Evolutionary conservation across 2,888 invertebrate species (phyloP), one percentile per base, ranked within the genome.

Genomic region (Megalurothrips usitatus): DNA sequence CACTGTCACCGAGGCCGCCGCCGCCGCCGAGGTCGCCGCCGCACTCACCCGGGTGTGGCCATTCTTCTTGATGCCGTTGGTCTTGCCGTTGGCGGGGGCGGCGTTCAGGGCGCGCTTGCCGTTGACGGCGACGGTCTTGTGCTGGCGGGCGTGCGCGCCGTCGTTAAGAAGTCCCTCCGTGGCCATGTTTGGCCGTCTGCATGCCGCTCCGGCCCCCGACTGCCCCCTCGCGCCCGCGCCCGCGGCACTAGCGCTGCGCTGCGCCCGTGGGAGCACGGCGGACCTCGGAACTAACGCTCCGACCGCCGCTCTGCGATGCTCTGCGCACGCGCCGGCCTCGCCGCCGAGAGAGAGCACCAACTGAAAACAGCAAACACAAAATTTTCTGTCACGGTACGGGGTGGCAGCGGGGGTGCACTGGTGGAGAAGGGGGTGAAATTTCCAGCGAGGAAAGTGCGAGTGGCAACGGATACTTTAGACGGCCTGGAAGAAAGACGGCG

Each of bases 11-110:
- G 34, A 43, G 34, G 34, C 34, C 34, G 3, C 58, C 58, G 58
- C 6, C 58, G 17, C 0, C 58, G 58, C 2, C 3, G 58, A 0
- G 14, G 19, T 17, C 58, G 26, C 6, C n/a, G 6, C 11, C 68
- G 8, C n/a, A 75, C 68, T 75, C 26, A 75, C 86, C 84, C 84
- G 83, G 78, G 85, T 82, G 83, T 84, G 84, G 80, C 84, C 85
- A 82, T 85, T 85, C 81, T 83, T 84, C 63, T 82, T 82, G 81
- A 84, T 85, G 34, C 85, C 86, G 81, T 86, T 86, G 12, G 82
- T 83, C 80, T 83, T 84, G 48, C 84, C 84, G 82, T 84, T 84
- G 79, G 12, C 68, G 48, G 82, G 84, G 79, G 26, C 26, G 48
- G 82, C 79, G 81, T 80, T 81, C 81, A 84, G 84, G 81, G 83